Evolutionary conservation across 2,888 invertebrate species (phyloP).

Genomic region (Brassicogethes aeneus): DNA sequence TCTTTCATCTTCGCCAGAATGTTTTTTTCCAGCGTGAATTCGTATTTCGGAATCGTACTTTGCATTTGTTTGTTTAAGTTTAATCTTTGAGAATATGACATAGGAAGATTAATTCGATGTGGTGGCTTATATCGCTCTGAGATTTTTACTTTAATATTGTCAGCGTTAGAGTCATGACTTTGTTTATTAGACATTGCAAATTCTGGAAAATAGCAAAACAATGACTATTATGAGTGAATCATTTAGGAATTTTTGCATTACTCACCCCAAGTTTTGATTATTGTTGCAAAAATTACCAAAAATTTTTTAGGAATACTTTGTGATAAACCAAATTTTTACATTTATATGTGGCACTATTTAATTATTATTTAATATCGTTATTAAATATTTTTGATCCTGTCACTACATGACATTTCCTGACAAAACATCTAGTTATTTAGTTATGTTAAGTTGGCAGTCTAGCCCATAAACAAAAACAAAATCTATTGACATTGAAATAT

Average conservation of each 20-base stretch:
- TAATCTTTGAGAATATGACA: constrained; percentile 46
- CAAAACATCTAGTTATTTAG: constrained; percentile 2
- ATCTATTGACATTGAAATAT: no score
- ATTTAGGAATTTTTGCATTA: constrained; percentile 9
- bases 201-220: no score
- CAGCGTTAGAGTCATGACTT: constrained; percentile 52
- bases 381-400: constrained; percentile 4
- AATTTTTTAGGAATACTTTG: no score
- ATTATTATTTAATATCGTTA: not conserved
- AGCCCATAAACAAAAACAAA: not conserved
- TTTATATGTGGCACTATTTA: no score
- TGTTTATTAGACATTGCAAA: constrained; percentile 26
- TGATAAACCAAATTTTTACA: not conserved
- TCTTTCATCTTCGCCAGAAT: constrained; percentile 64
- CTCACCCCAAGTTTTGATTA: constrained; percentile 16
- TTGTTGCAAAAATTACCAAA: constrained; percentile 1
- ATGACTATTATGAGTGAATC: no score
- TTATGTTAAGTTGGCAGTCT: not conserved
- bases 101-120: constrained; percentile 54
- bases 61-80: constrained; percentile 45
- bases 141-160: constrained; percentile 81
- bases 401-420: constrained; percentile 7
- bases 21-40: constrained; percentile 65
- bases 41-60: constrained; percentile 53
- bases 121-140: constrained; percentile 81